phyloP scores from a whole-genome alignment of 2,797 vertebrate genomes.

The Sebastes taczanowskii region DNA sequence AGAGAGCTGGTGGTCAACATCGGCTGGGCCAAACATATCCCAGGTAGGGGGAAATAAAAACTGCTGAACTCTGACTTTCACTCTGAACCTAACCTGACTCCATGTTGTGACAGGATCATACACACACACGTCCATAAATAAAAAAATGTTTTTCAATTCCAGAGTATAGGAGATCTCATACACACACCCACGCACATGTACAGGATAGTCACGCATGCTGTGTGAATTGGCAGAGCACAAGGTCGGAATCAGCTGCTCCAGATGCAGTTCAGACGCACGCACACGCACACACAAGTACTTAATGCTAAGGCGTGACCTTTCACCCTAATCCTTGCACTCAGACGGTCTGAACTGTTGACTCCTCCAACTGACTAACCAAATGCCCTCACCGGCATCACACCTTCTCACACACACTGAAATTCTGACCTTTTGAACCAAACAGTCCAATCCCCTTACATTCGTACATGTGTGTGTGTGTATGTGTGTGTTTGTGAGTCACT shows the following conservation, averaged over 20 bases:
- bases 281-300: slow-evolving; percentile 20
- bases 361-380: slow-evolving; percentile 24
- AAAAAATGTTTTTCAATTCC: neutral
- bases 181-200: neutral
- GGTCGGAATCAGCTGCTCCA: slow-evolving; percentile 90
- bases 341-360: slow-evolving; percentile 50
- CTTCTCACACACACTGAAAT: neutral
- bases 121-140: neutral
- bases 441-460: slow-evolving; percentile 16
- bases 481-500: neutral
- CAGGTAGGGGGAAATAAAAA: slow-evolving; percentile 83
- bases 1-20: slow-evolving; percentile 98
- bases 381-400: neutral
- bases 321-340: slow-evolving; percentile 46
- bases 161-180: neutral
- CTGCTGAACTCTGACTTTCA: slow-evolving; percentile 10
- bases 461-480: neutral
- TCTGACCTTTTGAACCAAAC: slow-evolving; percentile 16
- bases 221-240: slow-evolving; percentile 57
- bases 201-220: slow-evolving; percentile 6
- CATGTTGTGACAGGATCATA: slow-evolving; percentile 6
- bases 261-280: slow-evolving; percentile 86
- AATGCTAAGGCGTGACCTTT: slow-evolving; percentile 41
- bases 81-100: slow-evolving; percentile 1
- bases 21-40: slow-evolving; percentile 99